Base-by-base conservation (phyloP, 1,140 invertebrate genomes). In the Drosophila arizonae region DNA sequence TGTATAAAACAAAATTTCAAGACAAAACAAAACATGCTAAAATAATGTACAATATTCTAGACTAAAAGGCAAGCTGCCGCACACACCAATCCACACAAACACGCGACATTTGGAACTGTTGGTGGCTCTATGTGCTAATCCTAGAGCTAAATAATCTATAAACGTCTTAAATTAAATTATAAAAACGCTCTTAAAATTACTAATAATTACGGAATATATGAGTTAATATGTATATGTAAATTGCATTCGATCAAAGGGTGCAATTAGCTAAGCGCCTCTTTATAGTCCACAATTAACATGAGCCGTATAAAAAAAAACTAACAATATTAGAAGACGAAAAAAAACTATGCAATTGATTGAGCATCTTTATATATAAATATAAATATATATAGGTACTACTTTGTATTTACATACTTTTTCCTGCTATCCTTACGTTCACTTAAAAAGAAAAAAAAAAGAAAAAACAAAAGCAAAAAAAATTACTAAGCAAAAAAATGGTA, bases 201-300 rank as follows among this genome's bases (percentile, higher is more conserved):
- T 88, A 87, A 87, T 87, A 88, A 69, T 88, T 88, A 87, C 51
- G 65, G 70, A 85, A 87, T 72, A 88, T 88, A 79, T 88, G 82
- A 86, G 76, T 87, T 86, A 80, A 70, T 78, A 85, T 71, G 39
- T 69, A 58, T 63, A 65, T 73, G 58, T 75, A 71, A 9, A 43
- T 46, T 52, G 58, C 65, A 58, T 71, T 70, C 58, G 51, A 43
- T 68, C 33, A 50, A 79, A 60, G 69, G 72, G 72, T 79, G 72
- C 67, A 69, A 76, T 74, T 77, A 79, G 76, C 76, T 81, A 87
- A 76, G 63, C 69, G 50, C 33, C 71, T 68, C 36, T 41, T 60
- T 56, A 73, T 69, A 69, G 71, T 73, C 65, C 64, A 73, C 57
- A 68, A 73, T 56, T 68, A 68, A 67, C 48, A 72, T 43, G 46